Evolutionary conservation across 2,797 vertebrate species (phyloP), one percentile per base, ranked within the genome.

Genomic region (Sebastes goodei): DNA sequence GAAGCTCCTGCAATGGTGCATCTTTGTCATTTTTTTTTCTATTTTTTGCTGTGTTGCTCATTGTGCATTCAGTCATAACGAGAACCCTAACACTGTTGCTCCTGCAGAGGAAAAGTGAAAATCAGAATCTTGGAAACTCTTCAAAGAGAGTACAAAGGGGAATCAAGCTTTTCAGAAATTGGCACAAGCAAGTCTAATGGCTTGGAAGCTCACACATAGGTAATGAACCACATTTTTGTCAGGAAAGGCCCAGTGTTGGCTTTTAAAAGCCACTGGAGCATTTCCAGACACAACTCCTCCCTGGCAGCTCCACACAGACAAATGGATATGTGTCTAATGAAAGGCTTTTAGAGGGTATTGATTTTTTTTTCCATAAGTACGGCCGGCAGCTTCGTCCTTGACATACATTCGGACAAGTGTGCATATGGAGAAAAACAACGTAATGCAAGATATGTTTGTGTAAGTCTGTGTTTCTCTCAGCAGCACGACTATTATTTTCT

Each of bases 271-370:
- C 76, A 52, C 85, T 94, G 89, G 92, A 94, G 78, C 52, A 79
- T 82, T 87, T 94, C 91, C 92, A 95, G 86, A 73, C 74, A 32
- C 81, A 89, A 77, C 86, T 88, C 17, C 88, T 88, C 81, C 68
- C 90, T 93, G 90, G 88, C 86, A 88, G 78, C 86, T 73, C 63
- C 75, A 72, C 86, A 71, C 85, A 75, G 85, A 89, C 86, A 94
- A 94, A 94, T 94, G 91, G 92, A 82, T 81, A 72, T 82, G 81
- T 82, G 81, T 90, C 84, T 91, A 89, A 92, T 89, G 81, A 93
- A 91, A 92, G 90, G 91, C 94, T 95, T 95, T 96, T 95, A 95
- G 90, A 53, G 78, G 70, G 33, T 92, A 96, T 96, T 93, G 94
- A 95, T 95, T 94, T 78, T 82, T 78, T 71, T 32, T 70, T 64